These are phyloP conservation scores for Puntigrus tetrazona DNA, from an alignment of 2,113 vertebrate species.

Conservation along the genomic window DNA sequence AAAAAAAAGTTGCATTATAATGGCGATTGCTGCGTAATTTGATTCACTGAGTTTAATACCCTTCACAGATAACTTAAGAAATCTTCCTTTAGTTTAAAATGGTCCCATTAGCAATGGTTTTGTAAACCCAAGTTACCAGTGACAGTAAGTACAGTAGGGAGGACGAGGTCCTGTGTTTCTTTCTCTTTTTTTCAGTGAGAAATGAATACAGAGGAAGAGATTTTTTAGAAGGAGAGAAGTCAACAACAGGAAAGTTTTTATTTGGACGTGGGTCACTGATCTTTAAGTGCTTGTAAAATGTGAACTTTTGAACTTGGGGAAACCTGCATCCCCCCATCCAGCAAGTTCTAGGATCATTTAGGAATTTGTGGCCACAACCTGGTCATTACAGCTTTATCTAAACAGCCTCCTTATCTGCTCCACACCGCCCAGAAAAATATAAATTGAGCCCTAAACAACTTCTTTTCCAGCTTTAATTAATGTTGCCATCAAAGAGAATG, in stretches of 20 bases:
- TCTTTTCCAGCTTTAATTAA: background rate
- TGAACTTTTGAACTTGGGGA: constrained; percentile 60
- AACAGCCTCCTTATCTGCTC: background rate
- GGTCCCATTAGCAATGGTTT: no score
- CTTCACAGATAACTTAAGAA: background rate
- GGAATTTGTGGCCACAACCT: constrained; percentile 32
- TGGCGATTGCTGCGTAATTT: background rate
- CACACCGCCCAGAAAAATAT: background rate
- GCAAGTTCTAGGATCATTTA: constrained; percentile 17
- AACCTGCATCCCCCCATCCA: constrained; percentile 39
- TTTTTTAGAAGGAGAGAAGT: background rate
- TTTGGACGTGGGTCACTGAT: constrained; percentile 43
- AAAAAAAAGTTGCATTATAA: background rate
- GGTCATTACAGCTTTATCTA: background rate
- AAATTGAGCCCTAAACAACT: background rate
- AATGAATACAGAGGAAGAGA: background rate
- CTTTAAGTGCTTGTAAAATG: constrained; percentile 47
- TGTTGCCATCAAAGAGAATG: background rate
- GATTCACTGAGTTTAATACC: background rate
- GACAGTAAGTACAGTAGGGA: background rate
- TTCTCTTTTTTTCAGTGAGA: background rate
- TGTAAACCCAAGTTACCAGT: background rate
- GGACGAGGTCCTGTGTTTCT: background rate
- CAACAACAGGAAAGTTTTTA: constrained; percentile 52
- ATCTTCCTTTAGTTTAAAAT: background rate